phyloP scores from a whole-genome alignment of 2,113 vertebrate genomes.

The Trachemys scripta region DNA sequence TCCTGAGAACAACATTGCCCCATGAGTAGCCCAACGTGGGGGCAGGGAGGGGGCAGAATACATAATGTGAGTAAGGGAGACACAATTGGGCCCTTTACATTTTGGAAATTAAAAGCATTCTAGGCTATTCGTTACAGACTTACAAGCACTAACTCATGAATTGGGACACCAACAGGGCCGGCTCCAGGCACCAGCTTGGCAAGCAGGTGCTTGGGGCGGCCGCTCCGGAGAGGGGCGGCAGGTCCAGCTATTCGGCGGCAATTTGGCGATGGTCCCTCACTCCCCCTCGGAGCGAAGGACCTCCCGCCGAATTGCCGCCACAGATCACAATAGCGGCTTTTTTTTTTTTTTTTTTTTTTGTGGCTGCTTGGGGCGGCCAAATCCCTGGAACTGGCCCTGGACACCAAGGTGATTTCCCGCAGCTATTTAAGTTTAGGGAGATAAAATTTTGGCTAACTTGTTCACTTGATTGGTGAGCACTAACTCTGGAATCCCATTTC shows the following conservation, averaged over 20 bases:
- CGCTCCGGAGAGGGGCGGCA: no score
- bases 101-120: neutral
- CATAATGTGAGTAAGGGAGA: neutral
- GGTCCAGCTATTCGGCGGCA: no score
- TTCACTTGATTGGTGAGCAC: constrained; percentile 69
- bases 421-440: constrained; percentile 67
- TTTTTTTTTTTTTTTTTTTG: no score
- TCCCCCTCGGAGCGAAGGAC: no score
- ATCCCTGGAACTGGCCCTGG: neutral
- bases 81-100: neutral
- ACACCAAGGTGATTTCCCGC: constrained; percentile 28
- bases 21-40: no score
- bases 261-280: no score
- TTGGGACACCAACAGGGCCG: neutral
- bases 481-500: constrained; percentile 57
- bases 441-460: constrained; percentile 72
- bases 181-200: no score
- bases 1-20: neutral
- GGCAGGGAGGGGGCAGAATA: neutral
- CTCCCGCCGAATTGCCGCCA: no score
- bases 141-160: neutral
- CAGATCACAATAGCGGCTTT: no score
- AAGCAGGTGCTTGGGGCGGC: no score
- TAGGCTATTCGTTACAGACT: neutral
- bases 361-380: no score